These are phyloP conservation scores for Trilocha varians DNA, from an alignment of 2,888 invertebrate genomes.

Conservation along the genomic window DNA sequence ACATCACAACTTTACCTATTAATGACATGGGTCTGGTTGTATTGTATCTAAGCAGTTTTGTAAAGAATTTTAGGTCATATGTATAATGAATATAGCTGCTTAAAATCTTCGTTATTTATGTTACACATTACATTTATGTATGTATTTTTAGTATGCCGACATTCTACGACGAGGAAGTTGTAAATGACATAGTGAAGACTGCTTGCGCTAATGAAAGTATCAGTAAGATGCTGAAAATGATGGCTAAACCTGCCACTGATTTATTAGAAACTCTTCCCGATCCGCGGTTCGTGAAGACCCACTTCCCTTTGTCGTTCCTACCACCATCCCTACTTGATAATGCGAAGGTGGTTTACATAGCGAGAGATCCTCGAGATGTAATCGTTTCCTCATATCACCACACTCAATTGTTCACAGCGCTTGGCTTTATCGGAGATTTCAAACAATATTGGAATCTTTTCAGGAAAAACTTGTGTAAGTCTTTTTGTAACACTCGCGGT, in stretches of 20 bases:
- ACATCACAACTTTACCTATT: no score
- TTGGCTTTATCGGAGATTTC: conserved; percentile 74
- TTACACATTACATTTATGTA: no score
- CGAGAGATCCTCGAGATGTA: conserved; percentile 85
- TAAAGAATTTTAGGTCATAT: no score
- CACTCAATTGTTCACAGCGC: conserved; percentile 72
- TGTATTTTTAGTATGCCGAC: conserved; percentile 2
- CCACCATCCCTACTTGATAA: conserved; percentile 68
- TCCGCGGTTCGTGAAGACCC: conserved; percentile 54
- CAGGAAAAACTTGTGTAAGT: conserved; percentile 71
- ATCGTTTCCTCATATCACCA: conserved; percentile 83
- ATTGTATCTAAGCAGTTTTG: no score
- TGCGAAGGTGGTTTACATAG: conserved; percentile 79
- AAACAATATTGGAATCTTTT: conserved; percentile 77
- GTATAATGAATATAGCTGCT: no score
- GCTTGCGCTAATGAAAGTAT: conserved; percentile 28
- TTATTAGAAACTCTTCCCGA: conserved; percentile 8
- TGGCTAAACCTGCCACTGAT: conserved; percentile 8
- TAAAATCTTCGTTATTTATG: no score
- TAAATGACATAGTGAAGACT: conserved; percentile 1
- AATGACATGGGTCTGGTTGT: no score
- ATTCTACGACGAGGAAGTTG: not conserved
- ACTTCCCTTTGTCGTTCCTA: conserved; percentile 79
- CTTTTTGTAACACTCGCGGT: no score
- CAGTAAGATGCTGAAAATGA: conserved; percentile 32